Conservation (phyloP, 2,888 invertebrate genomes). For the Entomobrya multifasciata region DNA sequence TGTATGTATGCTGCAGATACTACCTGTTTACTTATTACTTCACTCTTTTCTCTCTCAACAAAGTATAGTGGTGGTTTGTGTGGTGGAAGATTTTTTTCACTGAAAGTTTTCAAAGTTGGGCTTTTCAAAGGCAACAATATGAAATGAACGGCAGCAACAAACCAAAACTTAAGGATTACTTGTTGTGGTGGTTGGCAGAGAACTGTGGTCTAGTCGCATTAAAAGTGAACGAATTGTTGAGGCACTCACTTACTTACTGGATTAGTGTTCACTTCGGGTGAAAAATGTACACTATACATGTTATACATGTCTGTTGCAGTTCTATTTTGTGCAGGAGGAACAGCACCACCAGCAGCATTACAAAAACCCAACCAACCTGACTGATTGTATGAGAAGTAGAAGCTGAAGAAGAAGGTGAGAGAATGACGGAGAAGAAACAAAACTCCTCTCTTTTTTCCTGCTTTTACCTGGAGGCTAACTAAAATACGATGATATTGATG, state of each 20-base stretch:
- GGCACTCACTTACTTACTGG: slow-evolving; percentile 37
- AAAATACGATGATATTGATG: too few species aligned
- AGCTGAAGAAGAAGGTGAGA: slow-evolving; percentile 11
- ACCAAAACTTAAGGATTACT: not conserved
- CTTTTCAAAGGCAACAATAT: too few species aligned
- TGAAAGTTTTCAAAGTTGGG: too few species aligned
- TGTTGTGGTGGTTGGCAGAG: not conserved
- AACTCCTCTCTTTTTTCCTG: slow-evolving; percentile 54
- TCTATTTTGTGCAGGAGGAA: too few species aligned
- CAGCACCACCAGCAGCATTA: too few species aligned
- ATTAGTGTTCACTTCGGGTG: slow-evolving; percentile 30
- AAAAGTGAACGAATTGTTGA: slow-evolving; percentile 48
- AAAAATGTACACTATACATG: not conserved
- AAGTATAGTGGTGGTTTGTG: too few species aligned
- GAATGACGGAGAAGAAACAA: slow-evolving; percentile 40
- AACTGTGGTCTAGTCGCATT: slow-evolving; percentile 13
- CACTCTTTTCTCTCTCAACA: too few species aligned
- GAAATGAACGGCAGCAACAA: not conserved
- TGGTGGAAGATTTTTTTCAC: too few species aligned
- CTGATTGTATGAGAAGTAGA: too few species aligned
- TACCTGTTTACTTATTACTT: slow-evolving; percentile 61
- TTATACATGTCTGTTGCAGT: not conserved
- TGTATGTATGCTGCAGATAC: not conserved
- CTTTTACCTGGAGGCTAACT: slow-evolving; percentile 71
- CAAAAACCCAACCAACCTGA: not conserved